phyloP scores from a whole-genome alignment of 2,797 vertebrate species.

The Dendrocincla fuliginosa region DNA sequence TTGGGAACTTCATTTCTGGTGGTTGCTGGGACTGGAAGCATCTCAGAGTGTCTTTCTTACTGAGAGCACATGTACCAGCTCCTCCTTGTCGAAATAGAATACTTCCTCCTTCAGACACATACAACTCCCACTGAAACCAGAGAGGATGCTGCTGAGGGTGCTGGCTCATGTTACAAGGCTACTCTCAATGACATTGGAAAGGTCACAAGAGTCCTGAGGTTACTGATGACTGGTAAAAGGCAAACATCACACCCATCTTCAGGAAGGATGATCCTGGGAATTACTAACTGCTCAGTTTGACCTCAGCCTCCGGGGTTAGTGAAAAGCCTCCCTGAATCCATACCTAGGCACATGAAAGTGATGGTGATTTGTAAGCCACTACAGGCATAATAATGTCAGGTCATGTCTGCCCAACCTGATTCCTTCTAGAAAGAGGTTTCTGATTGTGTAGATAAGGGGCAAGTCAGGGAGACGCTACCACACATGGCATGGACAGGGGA shows the following conservation, averaged over 20 bases:
- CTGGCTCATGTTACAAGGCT: neutral
- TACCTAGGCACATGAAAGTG: neutral
- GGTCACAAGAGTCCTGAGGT: neutral
- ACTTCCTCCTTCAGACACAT: neutral
- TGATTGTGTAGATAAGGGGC: too few relatives aligned
- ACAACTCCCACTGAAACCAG: neutral
- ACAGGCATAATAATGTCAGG: too few relatives aligned
- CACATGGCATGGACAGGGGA: too few relatives aligned
- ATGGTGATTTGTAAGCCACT: neutral
- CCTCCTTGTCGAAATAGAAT: neutral
- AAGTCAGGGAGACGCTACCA: too few relatives aligned
- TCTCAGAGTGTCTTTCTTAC: neutral
- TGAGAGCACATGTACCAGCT: neutral
- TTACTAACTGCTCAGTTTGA: rapidly evolving
- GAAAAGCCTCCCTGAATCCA: neutral
- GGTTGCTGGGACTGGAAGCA: too few relatives aligned
- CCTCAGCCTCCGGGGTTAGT: neutral
- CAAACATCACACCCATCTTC: neutral
- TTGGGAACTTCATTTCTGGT: too few relatives aligned
- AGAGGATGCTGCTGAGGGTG: neutral
- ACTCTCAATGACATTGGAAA: neutral
- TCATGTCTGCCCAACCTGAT: too few relatives aligned
- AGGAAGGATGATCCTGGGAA: neutral
- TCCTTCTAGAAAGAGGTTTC: too few relatives aligned
- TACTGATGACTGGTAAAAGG: neutral